phyloP scores from a whole-genome alignment of 2,113 vertebrate species.

The Dissostichus mawsoni region DNA sequence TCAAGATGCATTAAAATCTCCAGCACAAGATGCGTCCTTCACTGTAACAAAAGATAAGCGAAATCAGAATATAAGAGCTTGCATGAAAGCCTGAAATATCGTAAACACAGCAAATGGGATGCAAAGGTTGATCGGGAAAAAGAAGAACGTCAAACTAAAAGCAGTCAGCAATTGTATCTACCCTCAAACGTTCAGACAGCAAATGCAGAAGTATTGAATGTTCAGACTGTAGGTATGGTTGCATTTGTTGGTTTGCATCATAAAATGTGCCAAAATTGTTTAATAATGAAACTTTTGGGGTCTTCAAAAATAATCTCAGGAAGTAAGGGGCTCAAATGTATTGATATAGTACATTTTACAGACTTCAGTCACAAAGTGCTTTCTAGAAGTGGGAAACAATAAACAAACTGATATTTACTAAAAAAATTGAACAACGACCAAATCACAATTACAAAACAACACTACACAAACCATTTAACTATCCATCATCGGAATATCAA shows the following conservation, averaged over 20 bases:
- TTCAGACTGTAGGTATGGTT: neutral
- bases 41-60: neutral
- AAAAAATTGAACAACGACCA: neutral
- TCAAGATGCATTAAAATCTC: neutral
- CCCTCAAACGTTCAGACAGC: neutral
- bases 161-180: slow-evolving; percentile 30
- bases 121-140: slow-evolving; percentile 23
- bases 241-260: neutral
- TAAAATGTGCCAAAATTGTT: too few species aligned
- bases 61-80: neutral
- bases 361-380: too few species aligned
- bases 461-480: too few species aligned
- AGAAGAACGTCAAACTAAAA: slow-evolving; percentile 42
- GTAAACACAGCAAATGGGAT: slow-evolving; percentile 42
- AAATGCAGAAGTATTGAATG: neutral
- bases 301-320: neutral
- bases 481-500: neutral
- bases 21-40: neutral
- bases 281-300: neutral
- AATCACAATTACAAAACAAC: neutral
- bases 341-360: too few species aligned
- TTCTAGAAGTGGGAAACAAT: too few species aligned
- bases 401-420: too few species aligned
- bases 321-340: too few species aligned
- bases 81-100: neutral